Conservation (phyloP, 2,797 vertebrate species). For the Danio choprae region DNA sequence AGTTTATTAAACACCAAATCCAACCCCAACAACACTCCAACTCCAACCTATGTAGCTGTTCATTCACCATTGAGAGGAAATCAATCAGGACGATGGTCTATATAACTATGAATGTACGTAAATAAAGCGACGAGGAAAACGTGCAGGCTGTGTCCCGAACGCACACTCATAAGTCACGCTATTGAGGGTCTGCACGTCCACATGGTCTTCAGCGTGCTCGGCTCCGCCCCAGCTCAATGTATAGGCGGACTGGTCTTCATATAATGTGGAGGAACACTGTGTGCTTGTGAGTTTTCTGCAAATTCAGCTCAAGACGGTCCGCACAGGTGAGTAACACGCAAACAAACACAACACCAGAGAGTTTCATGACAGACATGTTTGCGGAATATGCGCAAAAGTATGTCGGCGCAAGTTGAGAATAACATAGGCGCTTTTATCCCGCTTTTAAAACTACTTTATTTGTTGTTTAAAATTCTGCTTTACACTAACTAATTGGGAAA, state of each 20-base stretch:
- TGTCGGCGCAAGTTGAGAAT: neutral
- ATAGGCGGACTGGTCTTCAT: constrained; percentile 57
- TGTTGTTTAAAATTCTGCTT: too few relatives aligned
- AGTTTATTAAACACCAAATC: neutral
- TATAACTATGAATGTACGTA: too few relatives aligned
- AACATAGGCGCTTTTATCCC: neutral
- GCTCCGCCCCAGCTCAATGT: constrained; percentile 62
- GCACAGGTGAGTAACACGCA: constrained; percentile 30
- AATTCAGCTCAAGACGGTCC: neutral
- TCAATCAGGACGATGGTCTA: neutral
- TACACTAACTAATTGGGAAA: too few relatives aligned
- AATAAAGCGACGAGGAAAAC: constrained; percentile 3
- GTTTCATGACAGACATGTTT: neutral
- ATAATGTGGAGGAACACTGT: constrained; percentile 55
- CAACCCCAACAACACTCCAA: neutral
- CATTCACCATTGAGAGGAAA: neutral
- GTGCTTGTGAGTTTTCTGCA: neutral
- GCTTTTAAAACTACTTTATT: neutral
- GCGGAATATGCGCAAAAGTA: neutral
- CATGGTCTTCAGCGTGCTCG: constrained; percentile 22
- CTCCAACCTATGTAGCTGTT: too few relatives aligned
- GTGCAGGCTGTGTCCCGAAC: neutral
- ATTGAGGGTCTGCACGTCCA: constrained; percentile 5
- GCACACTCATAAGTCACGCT: neutral
- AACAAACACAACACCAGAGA: neutral